Percentiles rank a stretch among this genome's conserved stretches.
These are phyloP conservation scores for Eulithis testata DNA, from an alignment of 2,888 invertebrate species.

Conservation along the genomic window DNA sequence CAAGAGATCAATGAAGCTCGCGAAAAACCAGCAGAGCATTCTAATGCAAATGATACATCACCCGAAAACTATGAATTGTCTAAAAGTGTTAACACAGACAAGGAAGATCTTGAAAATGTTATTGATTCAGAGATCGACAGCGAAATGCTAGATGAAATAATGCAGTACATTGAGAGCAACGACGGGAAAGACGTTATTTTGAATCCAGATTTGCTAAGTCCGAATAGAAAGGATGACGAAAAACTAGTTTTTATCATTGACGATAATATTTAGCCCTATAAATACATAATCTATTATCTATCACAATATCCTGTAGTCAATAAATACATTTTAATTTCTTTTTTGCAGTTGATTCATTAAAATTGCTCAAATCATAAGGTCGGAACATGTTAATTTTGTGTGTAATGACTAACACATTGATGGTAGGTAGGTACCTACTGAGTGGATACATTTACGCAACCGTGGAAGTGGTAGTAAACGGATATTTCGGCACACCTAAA, in stretches of 20 bases:
- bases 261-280: conserved; percentile 30
- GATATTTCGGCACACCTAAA: conserved; percentile 58
- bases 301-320: conserved; percentile 10
- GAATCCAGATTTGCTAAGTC: conserved; percentile 60
- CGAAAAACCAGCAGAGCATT: conserved; percentile 36
- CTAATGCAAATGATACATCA: conserved; percentile 5
- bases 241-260: conserved; percentile 68
- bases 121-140: conserved; percentile 46
- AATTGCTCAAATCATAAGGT: conserved; percentile 19
- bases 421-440: not conserved
- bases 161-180: conserved; percentile 66
- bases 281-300: not conserved
- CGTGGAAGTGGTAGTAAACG: conserved; percentile 39
- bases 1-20: conserved; percentile 44
- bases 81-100: conserved; percentile 33
- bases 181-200: conserved; percentile 50
- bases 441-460: conserved; percentile 50
- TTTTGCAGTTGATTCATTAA: conserved; percentile 14
- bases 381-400: conserved; percentile 26
- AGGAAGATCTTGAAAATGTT: conserved; percentile 20
- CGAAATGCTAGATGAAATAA: conserved; percentile 75
- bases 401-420: conserved; percentile 31
- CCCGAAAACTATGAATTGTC: conserved; percentile 12
- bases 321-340: conserved; percentile 8
- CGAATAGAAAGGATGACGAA: conserved; percentile 66